Conservation (phyloP, 2,888 invertebrate genomes). For the Protophormia terraenovae region DNA sequence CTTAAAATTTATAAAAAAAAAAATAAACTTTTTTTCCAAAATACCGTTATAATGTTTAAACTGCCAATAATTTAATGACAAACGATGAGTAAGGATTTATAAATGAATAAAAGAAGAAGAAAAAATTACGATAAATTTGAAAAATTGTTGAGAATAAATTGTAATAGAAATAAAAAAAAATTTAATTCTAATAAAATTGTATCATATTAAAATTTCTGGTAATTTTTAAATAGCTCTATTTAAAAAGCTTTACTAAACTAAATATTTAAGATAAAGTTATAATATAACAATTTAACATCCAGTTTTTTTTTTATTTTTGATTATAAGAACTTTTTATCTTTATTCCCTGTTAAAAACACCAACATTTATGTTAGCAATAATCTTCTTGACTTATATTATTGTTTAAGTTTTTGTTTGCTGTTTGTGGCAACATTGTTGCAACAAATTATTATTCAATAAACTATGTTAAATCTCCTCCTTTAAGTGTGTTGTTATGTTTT, state of each 20-base stretch:
- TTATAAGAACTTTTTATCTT: neutral
- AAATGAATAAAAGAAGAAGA: neutral
- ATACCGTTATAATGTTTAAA: slow-evolving; percentile 66
- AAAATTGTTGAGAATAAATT: slow-evolving; percentile 20
- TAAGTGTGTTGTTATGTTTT: neutral
- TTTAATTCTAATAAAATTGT: too few species aligned
- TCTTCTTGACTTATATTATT: neutral
- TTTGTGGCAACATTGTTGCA: slow-evolving; percentile 65
- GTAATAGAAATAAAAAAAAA: neutral
- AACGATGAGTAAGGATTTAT: slow-evolving; percentile 55
- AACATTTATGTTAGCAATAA: neutral
- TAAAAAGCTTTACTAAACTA: neutral
- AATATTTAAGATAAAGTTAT: neutral
- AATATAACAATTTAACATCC: neutral
- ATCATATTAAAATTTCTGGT: too few species aligned
- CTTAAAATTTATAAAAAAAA: neutral
- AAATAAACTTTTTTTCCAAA: slow-evolving; percentile 37
- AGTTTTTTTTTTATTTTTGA: neutral
- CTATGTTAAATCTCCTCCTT: slow-evolving; percentile 29
- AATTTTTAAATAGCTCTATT: too few species aligned
- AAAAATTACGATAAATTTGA: slow-evolving; percentile 38
- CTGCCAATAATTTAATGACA: slow-evolving; percentile 67
- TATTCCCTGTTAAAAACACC: neutral
- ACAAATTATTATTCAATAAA: slow-evolving; percentile 56
- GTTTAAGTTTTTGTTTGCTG: neutral